A percentile compares a stretch with the other conserved stretches of the same genome.
Conservation (phyloP, 2,888 invertebrate genomes). For the Orthosia gracilis region DNA sequence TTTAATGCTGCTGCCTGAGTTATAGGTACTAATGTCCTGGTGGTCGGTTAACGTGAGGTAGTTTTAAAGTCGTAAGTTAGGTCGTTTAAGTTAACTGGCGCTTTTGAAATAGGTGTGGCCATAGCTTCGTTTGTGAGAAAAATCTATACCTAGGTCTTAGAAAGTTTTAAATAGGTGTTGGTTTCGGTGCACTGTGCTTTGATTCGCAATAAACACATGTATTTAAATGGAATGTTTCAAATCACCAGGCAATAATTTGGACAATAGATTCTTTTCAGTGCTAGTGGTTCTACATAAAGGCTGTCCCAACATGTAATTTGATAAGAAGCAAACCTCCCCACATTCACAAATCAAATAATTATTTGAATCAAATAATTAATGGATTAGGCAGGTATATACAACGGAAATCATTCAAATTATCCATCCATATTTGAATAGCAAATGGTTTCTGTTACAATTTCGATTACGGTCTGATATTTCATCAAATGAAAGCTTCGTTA, state of each 20-base stretch:
- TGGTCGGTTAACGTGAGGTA: constrained; percentile 8
- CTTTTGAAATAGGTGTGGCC: constrained; percentile 2
- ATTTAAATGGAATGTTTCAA: background rate
- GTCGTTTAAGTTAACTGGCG: constrained; percentile 1
- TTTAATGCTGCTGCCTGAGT: constrained; percentile 46
- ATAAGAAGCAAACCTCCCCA: too few relatives aligned
- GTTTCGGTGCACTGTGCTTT: background rate
- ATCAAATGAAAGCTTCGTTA: constrained; percentile 25
- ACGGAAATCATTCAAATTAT: constrained; percentile 3
- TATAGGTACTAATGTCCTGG: constrained; percentile 37
- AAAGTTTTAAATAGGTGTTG: background rate
- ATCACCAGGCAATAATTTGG: background rate
- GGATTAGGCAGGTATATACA: background rate
- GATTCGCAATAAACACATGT: background rate
- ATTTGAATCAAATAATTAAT: background rate
- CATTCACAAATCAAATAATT: background rate
- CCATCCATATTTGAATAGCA: background rate
- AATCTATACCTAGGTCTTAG: background rate
- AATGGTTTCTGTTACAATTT: background rate
- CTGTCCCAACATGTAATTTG: too few relatives aligned
- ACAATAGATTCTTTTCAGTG: background rate
- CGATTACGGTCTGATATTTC: constrained; percentile 4
- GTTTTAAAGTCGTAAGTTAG: constrained; percentile 36
- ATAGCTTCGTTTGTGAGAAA: background rate
- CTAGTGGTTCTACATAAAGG: too few relatives aligned